A percentile compares a stretch with the other conserved stretches of the same genome.
Evolutionary conservation across 2,797 vertebrate species (phyloP).

Genomic region (Chelon auratus): DNA sequence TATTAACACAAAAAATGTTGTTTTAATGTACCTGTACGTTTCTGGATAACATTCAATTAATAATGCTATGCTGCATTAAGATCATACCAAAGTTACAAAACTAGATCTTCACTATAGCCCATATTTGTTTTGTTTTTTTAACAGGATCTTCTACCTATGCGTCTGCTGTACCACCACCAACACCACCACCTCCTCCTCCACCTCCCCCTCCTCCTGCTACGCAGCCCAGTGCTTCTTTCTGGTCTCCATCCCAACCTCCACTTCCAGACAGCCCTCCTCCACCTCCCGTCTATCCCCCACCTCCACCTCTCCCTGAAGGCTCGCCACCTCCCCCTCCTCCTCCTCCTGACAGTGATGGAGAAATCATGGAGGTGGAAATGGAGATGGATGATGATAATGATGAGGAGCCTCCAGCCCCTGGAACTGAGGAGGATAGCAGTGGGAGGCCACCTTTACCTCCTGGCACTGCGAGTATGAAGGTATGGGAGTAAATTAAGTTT

Average conservation of each 20-base stretch:
- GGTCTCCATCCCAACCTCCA: constrained; percentile 83
- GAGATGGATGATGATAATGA: constrained; percentile 98
- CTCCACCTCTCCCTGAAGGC: constrained; percentile 88
- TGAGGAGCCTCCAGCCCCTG: constrained; percentile 94
- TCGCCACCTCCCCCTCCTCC: constrained; percentile 79
- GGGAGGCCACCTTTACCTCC: constrained; percentile 81
- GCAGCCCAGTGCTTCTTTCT: constrained; percentile 83
- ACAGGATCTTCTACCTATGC: constrained; percentile 51
- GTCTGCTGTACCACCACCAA: constrained; percentile 53
- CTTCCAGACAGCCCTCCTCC: constrained; percentile 85
- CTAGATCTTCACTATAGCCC: background rate
- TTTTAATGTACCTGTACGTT: background rate
- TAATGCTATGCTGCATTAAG: background rate
- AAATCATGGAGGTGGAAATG: constrained; percentile 99
- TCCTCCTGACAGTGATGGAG: constrained; percentile 90
- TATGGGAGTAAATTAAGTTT: constrained; percentile 49
- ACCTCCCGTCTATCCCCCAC: constrained; percentile 86
- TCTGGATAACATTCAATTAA: background rate
- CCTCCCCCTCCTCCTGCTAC: no score
- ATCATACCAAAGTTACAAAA: background rate
- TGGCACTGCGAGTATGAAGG: constrained; percentile 81
- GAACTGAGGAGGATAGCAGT: constrained; percentile 90
- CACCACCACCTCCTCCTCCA: constrained; percentile 64
- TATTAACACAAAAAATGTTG: background rate
- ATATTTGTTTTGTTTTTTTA: background rate